Conservation (phyloP, 2,888 invertebrate species). For the Drosophila macrospina region DNA sequence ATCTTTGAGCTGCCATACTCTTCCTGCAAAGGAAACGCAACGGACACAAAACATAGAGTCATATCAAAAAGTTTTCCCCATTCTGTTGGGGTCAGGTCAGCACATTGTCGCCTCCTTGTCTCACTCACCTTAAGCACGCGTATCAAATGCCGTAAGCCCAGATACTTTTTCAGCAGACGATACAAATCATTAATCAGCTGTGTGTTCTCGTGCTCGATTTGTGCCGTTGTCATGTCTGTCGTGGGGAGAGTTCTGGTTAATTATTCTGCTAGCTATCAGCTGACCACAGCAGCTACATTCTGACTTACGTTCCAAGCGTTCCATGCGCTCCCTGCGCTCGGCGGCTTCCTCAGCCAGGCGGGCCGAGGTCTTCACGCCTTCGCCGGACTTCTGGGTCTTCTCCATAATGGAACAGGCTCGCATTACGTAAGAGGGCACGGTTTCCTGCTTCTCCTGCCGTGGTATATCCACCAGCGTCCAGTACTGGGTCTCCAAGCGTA, state of each 20-base stretch:
- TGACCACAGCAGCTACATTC: background rate
- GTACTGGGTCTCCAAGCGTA: conserved; percentile 95
- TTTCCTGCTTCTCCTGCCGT: conserved; percentile 96
- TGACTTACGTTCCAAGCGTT: conserved; percentile 91
- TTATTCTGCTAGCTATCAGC: conserved; percentile 18
- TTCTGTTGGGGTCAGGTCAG: conserved; percentile 16
- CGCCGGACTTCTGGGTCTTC: conserved; percentile 95
- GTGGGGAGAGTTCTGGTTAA: conserved; percentile 25
- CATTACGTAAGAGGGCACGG: conserved; percentile 95
- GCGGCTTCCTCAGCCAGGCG: conserved; percentile 95
- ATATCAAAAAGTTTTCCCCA: conserved; percentile 28
- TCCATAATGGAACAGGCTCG: conserved; percentile 96
- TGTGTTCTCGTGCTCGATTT: conserved; percentile 96
- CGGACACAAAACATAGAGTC: conserved; percentile 21
- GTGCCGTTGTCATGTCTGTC: conserved; percentile 95
- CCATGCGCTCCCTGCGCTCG: conserved; percentile 93
- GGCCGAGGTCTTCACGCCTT: conserved; percentile 94
- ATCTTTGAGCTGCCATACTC: conserved; percentile 96
- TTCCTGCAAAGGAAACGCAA: conserved; percentile 86
- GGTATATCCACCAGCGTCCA: conserved; percentile 98
- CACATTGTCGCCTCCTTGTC: conserved; percentile 5
- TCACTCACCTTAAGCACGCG: conserved; percentile 91
- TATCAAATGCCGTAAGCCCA: conserved; percentile 94
- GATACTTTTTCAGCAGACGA: conserved; percentile 95
- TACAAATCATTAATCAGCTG: conserved; percentile 97